Base-by-base conservation (phyloP, 2,113 vertebrate species). In the Gyps fulvus region DNA sequence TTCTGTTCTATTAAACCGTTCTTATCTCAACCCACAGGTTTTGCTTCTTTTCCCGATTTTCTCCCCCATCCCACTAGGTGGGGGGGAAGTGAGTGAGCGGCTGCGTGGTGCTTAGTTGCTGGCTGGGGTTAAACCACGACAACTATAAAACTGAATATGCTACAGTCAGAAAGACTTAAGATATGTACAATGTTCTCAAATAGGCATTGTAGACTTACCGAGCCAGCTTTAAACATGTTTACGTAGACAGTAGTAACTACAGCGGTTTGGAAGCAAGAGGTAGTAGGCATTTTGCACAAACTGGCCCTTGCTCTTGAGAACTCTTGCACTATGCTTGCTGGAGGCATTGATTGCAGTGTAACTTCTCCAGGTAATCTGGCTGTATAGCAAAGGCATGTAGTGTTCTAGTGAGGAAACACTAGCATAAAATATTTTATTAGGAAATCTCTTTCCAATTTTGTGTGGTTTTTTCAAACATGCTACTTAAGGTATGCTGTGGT, bases 191-290 rank as follows among this genome's bases (percentile, higher is more conserved):
- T n/a, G 7, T 42, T 92, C 38, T 89, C 74, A 90, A 18, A 55
- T 21, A 43, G 4, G 4, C 29, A 8, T 38, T 69, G n/a, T 29
- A 50, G 61, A 55, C 52, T 76, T 89, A 32, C 11, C 2, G 16
- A 70, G 18, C 4, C 27, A 72, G 25, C 27, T 90, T 92, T 80
- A 63, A 80, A 47, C 3, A 13, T n/a, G 26, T 47, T 79, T 94
- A 54, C 1, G 0, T 18, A 59, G 62, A 23, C 0, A 2, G 13
- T 23, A 42, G 17, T 76, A 86, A 43, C 15, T 58, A 7, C 3
- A 4, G 25, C 0, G 1, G 12, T 83, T 86, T 88, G 54, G 63
- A 79, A 69, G n/a, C 32, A 43, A n/a, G 29, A 86, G 17, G 36
- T 26, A 29, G 7, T 32, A 73, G n/a, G 26, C 20, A n/a, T 59